A percentile compares a stretch with the other conserved stretches of the same genome.
Conservation (phyloP, 2,888 invertebrate species). For the Anticlea derivata region DNA sequence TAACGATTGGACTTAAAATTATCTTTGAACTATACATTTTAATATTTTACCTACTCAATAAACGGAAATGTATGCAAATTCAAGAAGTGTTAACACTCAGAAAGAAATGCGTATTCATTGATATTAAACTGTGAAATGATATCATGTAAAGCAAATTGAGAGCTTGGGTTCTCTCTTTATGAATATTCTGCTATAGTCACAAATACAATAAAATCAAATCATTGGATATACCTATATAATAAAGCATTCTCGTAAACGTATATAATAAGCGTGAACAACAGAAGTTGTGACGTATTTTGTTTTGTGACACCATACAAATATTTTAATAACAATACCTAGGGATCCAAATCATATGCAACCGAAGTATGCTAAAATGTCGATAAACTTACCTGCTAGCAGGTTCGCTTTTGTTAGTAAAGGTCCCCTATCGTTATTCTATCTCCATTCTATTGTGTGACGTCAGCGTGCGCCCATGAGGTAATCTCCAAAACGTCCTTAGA, state of each 20-base stretch:
- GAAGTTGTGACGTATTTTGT: not conserved
- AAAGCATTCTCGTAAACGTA: not conserved
- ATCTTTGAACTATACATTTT: constrained; percentile 23
- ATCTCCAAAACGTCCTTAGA: constrained; percentile 50
- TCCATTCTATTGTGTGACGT: constrained; percentile 58
- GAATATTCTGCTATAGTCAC: too few species aligned
- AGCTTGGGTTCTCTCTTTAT: too few species aligned
- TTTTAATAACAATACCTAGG: constrained; percentile 14
- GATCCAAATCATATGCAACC: constrained; percentile 17
- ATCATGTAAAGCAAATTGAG: not conserved
- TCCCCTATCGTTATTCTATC: constrained; percentile 51
- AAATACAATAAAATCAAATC: too few species aligned
- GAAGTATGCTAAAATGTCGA: constrained; percentile 28
- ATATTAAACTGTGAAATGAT: not conserved
- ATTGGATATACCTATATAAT: too few species aligned
- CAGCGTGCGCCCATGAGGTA: constrained; percentile 60
- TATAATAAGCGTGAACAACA: constrained; percentile 26
- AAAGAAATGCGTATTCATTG: not conserved
- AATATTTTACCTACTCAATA: constrained; percentile 35
- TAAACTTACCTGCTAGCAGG: constrained; percentile 48
- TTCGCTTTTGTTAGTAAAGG: constrained; percentile 55
- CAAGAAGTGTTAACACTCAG: constrained; percentile 16
- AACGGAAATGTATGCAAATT: constrained; percentile 37
- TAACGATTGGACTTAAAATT: constrained; percentile 36
- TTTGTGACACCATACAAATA: constrained; percentile 10